Conservation (phyloP, 2,888 invertebrate species). For the Gymnosoma rotundatum region DNA sequence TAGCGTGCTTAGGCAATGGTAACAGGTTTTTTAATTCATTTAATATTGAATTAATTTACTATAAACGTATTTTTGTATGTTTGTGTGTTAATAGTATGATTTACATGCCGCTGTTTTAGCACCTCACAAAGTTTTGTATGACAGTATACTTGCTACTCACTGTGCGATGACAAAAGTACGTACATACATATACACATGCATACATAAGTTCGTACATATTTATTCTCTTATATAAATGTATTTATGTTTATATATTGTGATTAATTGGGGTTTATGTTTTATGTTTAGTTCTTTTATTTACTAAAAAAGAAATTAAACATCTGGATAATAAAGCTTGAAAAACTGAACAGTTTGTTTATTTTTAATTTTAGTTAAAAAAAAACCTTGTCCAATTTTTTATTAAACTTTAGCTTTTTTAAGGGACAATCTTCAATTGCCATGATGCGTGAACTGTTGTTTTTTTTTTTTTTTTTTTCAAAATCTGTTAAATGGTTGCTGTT, state of each 20-base stretch:
- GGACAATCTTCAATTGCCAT: conserved; percentile 46
- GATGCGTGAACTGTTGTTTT: conserved; percentile 41
- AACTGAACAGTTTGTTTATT: not conserved
- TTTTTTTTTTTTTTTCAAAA: conserved; percentile 37
- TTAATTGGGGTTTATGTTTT: too few relatives aligned
- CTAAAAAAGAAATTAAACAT: conserved; percentile 16
- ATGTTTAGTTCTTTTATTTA: not conserved
- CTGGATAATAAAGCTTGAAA: conserved; percentile 26
- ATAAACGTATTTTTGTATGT: not conserved
- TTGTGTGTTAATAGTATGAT: conserved; percentile 4
- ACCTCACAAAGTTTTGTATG: conserved; percentile 31
- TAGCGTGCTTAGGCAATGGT: conserved; percentile 30
- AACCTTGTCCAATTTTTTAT: conserved; percentile 34
- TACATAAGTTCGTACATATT: too few relatives aligned
- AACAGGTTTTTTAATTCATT: conserved; percentile 52
- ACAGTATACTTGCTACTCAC: too few relatives aligned
- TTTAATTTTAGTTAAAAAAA: conserved; percentile 45
- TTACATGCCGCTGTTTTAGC: conserved; percentile 57
- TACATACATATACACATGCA: too few relatives aligned
- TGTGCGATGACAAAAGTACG: too few relatives aligned
- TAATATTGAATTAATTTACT: conserved; percentile 49
- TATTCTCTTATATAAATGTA: too few relatives aligned
- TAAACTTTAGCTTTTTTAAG: conserved; percentile 36
- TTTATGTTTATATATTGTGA: too few relatives aligned
- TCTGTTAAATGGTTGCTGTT: conserved; percentile 26